Evolutionary conservation across 2,797 vertebrate species (phyloP), one percentile per base, ranked within the genome.

Genomic region (Natrix natrix): DNA sequence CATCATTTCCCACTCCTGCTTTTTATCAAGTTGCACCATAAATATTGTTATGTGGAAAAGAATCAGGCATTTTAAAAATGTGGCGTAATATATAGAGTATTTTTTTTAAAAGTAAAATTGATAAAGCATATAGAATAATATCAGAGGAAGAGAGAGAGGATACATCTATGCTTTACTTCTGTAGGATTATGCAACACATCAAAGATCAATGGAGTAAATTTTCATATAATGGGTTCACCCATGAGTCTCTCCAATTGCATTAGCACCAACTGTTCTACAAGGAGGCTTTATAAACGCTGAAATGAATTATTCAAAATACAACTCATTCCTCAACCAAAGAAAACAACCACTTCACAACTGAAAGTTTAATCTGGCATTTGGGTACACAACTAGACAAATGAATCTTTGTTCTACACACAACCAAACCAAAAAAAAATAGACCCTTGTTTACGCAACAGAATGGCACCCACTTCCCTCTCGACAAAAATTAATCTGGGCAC

Each of bases 1-100:
- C 98, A 99, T 98, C 98, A 98, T 98, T 97, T 99, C 99, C 99
- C 99, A 99, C 1, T 98, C 96, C 94, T 97, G 97, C 95, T 98
- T 99, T 97, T 98, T 98, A 96, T 99, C 97, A 0, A 98, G 96
- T 98, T 98, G 97, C 2, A 2, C 95, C 94, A 97, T 94, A 98
- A 97, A 98, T 95, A 98, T 93, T 91, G 94, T 95, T 93, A 97
- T 0, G 57, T 95, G 95, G 97, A 94, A 96, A 93, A 95, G 91
- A 91, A 95, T 8, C 91, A 93, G 95, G 57, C 94, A 95, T 93
- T 96, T 96, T 56, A 43, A 95, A 95, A 97, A 94, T 17, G 57
- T 89, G 95, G 91, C 90, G 91, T 17, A 94, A 90, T 86, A 94
- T 94, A 96, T 0, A 96, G n/a, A 93, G 92, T 54, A 94, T 1